These are phyloP conservation scores for Triplophysa bombifrons DNA, from an alignment of 2,797 vertebrate species.

Conservation along the genomic window DNA sequence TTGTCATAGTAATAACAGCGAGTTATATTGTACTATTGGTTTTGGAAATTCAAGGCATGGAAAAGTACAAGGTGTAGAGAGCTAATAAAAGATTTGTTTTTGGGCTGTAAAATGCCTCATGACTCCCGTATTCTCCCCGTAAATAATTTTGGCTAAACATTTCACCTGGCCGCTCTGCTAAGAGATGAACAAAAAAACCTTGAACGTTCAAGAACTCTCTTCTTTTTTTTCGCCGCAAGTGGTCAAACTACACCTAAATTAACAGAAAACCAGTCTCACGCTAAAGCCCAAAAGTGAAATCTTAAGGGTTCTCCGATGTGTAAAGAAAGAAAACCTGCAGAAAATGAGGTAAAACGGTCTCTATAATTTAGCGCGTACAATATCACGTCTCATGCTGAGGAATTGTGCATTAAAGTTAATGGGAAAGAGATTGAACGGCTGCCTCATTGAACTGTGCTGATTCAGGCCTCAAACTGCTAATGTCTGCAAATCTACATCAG, in stretches of 20 bases:
- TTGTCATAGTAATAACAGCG: not conserved
- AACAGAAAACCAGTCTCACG: not conserved
- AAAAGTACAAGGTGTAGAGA: conserved; percentile 14
- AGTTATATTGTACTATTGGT: conserved; percentile 32
- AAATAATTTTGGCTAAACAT: conserved; percentile 8
- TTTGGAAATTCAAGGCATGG: conserved; percentile 21
- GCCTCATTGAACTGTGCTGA: conserved; percentile 47
- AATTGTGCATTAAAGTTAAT: conserved; percentile 38
- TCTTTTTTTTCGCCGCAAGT: not conserved
- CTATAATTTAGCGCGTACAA: conserved; percentile 45
- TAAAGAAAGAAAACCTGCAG: conserved; percentile 23
- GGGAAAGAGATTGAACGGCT: conserved; percentile 43
- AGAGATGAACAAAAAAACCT: conserved; percentile 7
- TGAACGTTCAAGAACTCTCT: conserved; percentile 16
- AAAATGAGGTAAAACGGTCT: conserved; percentile 23
- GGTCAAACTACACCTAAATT: not conserved
- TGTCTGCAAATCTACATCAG: conserved; percentile 41
- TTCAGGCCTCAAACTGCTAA: conserved; percentile 49
- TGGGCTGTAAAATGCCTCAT: conserved; percentile 38
- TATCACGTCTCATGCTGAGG: conserved; percentile 40
- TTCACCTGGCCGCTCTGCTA: conserved; percentile 6
- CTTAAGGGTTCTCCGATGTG: not conserved
- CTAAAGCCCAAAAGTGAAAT: not conserved
- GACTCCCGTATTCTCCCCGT: conserved; percentile 37
- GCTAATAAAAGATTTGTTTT: conserved; percentile 28